Conservation (phyloP, 2,113 vertebrate species). For the Atherinomorus stipes region DNA sequence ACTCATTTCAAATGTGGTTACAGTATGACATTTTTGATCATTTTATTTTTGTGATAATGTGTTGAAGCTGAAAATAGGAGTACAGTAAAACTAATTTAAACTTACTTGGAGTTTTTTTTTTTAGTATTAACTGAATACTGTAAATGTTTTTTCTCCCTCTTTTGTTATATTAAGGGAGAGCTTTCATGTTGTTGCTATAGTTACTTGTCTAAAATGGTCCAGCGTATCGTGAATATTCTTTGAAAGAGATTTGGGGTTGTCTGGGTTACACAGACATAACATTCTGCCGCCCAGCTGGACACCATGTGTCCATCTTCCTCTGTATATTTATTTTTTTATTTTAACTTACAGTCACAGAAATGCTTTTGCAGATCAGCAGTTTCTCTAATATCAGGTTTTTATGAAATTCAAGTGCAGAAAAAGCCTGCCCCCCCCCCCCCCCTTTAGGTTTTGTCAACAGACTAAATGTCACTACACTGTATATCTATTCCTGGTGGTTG, state of each 20-base stretch:
- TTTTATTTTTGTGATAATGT: no score
- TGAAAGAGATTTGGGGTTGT: conserved; percentile 2
- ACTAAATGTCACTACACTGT: neutral
- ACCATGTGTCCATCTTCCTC: neutral
- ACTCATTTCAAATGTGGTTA: neutral
- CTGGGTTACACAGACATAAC: neutral
- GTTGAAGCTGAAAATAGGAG: no score
- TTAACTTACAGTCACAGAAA: no score
- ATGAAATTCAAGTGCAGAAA: no score
- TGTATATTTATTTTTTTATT: no score
- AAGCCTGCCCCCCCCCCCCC: no score
- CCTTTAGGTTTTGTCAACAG: no score
- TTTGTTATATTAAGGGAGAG: neutral
- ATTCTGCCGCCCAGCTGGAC: neutral
- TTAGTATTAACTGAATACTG: neutral
- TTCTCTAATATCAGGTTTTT: no score
- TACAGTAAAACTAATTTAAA: no score
- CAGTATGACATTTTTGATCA: neutral
- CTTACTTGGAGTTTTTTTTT: no score
- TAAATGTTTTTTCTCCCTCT: neutral
- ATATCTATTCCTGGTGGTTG: neutral
- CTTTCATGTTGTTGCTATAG: conserved; percentile 52
- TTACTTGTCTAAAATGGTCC: conserved; percentile 37
- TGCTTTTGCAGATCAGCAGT: no score
- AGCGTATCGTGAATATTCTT: neutral